Percentiles rank a stretch among this genome's conserved stretches.
Conservation (phyloP, 2,113 vertebrate species). For the Antechinus stuartii region DNA sequence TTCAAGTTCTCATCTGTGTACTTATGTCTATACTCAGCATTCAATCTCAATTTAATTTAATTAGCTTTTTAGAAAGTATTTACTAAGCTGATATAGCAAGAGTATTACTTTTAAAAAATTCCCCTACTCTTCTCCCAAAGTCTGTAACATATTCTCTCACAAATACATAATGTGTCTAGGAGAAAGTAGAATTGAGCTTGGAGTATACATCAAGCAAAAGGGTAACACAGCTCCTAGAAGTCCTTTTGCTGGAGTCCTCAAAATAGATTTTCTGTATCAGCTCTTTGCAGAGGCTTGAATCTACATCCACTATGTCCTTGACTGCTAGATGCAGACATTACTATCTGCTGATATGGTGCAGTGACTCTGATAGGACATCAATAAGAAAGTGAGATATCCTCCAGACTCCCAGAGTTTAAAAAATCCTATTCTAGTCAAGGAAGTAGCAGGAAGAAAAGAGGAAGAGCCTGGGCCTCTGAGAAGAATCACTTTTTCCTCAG, state of each 20-base stretch:
- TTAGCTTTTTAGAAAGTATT: neutral
- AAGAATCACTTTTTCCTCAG: neutral
- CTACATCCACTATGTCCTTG: neutral
- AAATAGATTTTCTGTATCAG: neutral
- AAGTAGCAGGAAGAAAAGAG: neutral
- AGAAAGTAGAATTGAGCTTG: neutral
- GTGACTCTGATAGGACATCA: neutral
- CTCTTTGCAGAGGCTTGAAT: neutral
- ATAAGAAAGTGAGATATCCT: neutral
- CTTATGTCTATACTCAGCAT: neutral
- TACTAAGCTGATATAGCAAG: neutral
- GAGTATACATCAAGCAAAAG: neutral
- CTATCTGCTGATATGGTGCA: neutral
- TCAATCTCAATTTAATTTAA: neutral
- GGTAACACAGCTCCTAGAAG: neutral
- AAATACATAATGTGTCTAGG: neutral
- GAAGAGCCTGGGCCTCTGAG: neutral
- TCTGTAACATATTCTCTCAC: neutral
- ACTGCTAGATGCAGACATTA: neutral
- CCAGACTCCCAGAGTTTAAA: neutral
- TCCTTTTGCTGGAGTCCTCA: neutral
- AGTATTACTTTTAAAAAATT: neutral
- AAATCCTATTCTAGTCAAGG: neutral
- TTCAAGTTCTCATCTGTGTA: neutral
- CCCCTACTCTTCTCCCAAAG: neutral